Conservation (phyloP, 35 echinoderm and acorn worm genomes). For the Ophioderma brevispina region DNA sequence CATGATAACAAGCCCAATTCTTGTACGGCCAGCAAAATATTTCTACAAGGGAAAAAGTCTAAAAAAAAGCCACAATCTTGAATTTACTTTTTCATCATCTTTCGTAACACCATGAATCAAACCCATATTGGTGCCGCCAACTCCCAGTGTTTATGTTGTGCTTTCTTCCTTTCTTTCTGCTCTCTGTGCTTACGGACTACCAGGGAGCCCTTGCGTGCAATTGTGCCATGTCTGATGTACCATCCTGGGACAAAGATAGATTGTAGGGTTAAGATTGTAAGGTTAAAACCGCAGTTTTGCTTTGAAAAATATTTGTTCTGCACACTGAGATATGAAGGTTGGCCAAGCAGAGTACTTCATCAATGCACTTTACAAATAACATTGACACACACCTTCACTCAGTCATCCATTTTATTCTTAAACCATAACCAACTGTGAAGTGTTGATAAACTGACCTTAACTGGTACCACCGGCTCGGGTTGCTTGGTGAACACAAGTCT, state of each 20-base stretch:
- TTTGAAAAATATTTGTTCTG: no score
- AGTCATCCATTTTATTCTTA: no score
- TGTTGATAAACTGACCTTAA: conserved; percentile 89
- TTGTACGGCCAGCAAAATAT: no score
- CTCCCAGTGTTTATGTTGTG: conserved; percentile 99
- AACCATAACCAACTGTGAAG: no score
- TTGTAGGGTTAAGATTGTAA: no score
- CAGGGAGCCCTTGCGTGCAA: conserved; percentile 80
- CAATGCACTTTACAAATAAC: no score
- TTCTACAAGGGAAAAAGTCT: no score
- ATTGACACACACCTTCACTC: no score
- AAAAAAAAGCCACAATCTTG: no score
- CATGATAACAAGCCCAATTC: no score
- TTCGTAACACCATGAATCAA: conserved; percentile 89
- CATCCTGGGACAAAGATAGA: conserved; percentile 63
- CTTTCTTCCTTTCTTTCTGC: conserved; percentile 98
- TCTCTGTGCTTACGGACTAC: conserved; percentile 89
- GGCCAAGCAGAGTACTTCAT: not conserved
- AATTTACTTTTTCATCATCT: conserved; percentile 93
- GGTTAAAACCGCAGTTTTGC: no score
- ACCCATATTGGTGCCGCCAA: conserved; percentile 94
- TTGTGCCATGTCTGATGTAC: conserved; percentile 96
- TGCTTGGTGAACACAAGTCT: conserved; percentile 99
- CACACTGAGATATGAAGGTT: not conserved
- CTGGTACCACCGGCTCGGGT: conserved; percentile 94